Conservation (phyloP, 2,797 vertebrate species). For the Melanotaenia nigrans region DNA sequence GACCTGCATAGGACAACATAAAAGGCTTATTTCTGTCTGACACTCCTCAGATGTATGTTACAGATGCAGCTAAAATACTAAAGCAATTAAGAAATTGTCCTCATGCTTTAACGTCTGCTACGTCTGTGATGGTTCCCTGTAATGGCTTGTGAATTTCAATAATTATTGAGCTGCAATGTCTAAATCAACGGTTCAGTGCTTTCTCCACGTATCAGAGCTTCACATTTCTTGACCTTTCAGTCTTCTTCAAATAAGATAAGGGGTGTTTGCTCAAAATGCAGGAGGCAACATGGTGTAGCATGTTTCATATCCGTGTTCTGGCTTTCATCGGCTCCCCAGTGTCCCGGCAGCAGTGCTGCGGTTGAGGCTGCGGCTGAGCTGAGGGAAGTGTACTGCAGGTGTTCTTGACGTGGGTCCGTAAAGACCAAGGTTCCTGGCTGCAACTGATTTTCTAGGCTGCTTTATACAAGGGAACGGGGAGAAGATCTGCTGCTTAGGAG, state of each 20-base stretch:
- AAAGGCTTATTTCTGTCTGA: conserved; percentile 21
- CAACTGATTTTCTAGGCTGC: conserved; percentile 90
- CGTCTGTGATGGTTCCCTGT: conserved; percentile 17
- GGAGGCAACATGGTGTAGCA: conserved; percentile 66
- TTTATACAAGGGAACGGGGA: conserved; percentile 95
- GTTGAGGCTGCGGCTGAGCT: conserved; percentile 90
- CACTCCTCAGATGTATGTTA: conserved; percentile 7
- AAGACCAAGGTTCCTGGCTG: conserved; percentile 94
- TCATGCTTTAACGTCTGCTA: conserved; percentile 1
- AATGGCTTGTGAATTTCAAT: conserved; percentile 25
- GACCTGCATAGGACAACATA: conserved; percentile 45
- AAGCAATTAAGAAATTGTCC: not conserved
- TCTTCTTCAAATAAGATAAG: conserved; percentile 11
- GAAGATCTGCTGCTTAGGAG: conserved; percentile 79
- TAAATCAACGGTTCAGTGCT: not conserved
- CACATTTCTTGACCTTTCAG: conserved; percentile 22
- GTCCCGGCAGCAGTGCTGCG: conserved; percentile 76
- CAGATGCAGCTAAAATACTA: conserved; percentile 6
- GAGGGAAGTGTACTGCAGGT: conserved; percentile 92
- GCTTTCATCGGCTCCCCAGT: conserved; percentile 83
- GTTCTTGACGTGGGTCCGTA: conserved; percentile 95
- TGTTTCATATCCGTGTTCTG: not conserved
- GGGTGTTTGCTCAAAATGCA: conserved; percentile 28
- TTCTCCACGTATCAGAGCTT: not conserved
- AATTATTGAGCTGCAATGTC: not conserved